Evolutionary conservation across 1,140 invertebrate genomes (phyloP).

Genomic region (Ctenoplectra terminalis): DNA sequence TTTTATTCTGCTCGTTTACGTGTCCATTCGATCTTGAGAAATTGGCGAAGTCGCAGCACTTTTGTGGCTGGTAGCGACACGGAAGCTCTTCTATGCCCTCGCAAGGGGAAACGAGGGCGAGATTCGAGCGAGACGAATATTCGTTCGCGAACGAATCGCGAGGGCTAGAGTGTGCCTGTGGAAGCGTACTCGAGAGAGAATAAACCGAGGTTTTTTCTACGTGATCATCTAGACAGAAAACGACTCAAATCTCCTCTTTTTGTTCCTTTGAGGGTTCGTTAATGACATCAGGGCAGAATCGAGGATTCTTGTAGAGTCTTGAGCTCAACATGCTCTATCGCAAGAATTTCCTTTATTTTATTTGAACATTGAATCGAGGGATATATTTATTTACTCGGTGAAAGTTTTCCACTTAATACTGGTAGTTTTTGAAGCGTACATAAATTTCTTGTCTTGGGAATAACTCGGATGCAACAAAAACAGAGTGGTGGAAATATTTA

Average conservation of each 20-base stretch:
- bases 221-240: slow-evolving; percentile 5
- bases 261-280: not conserved
- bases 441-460: not conserved
- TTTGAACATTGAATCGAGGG: not conserved
- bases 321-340: not conserved
- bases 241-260: not conserved
- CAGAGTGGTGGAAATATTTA: slow-evolving; percentile 6
- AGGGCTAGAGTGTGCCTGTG: not conserved
- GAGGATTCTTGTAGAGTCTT: too few relatives aligned
- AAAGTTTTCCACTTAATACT: not conserved
- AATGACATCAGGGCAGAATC: slow-evolving; percentile 1
- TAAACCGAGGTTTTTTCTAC: slow-evolving; percentile 22
- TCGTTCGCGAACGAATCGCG: not conserved
- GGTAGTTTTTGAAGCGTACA: too few relatives aligned
- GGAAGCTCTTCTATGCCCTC: not conserved
- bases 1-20: slow-evolving; percentile 30
- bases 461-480: not conserved
- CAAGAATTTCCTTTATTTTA: not conserved
- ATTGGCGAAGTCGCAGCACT: not conserved
- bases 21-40: slow-evolving; percentile 34
- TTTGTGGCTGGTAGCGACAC: slow-evolving; percentile 27
- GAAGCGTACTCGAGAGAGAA: slow-evolving; percentile 1
- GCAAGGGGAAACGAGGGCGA: not conserved
- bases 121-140: not conserved
- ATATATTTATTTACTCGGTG: not conserved